These are phyloP conservation scores for Atrichornis clamosus DNA, from an alignment of 2,113 vertebrate species.

Conservation along the genomic window DNA sequence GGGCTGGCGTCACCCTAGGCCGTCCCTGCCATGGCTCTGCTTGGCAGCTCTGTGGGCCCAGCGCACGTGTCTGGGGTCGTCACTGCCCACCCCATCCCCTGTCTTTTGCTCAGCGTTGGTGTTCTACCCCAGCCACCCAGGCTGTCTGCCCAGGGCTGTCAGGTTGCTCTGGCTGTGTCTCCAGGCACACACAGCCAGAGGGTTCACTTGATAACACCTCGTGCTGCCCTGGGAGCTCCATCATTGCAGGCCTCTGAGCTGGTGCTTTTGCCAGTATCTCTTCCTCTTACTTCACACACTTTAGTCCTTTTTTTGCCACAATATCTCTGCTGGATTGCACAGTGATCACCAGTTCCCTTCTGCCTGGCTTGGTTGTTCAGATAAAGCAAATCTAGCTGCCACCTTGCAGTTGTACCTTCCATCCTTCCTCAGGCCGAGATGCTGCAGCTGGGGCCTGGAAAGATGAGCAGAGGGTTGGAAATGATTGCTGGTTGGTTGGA, in stretches of 20 bases:
- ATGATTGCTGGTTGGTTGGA: not conserved
- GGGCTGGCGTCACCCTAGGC: not conserved
- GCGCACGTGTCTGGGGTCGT: accelerated
- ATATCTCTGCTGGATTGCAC: not conserved
- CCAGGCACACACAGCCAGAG: not conserved
- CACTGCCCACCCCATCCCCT: not conserved
- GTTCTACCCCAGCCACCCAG: not conserved
- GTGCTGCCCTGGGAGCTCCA: not conserved
- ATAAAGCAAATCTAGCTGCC: not conserved
- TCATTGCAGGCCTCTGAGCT: not conserved
- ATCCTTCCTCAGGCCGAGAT: not conserved
- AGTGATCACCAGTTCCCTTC: not conserved
- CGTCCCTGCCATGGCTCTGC: not conserved
- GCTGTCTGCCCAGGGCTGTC: not conserved
- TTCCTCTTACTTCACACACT: not conserved
- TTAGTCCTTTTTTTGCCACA: not conserved
- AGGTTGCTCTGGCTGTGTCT: not conserved
- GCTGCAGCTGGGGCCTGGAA: not conserved
- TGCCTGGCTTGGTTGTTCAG: not conserved
- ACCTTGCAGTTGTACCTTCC: not conserved
- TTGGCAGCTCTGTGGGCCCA: not conserved
- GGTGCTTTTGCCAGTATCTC: not conserved
- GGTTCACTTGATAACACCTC: not conserved
- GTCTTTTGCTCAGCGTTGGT: accelerated
- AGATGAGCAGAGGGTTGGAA: not conserved